These are phyloP conservation scores for Hirtodrosophila trivittata DNA, from an alignment of 2,888 invertebrate genomes.

Conservation along the genomic window DNA sequence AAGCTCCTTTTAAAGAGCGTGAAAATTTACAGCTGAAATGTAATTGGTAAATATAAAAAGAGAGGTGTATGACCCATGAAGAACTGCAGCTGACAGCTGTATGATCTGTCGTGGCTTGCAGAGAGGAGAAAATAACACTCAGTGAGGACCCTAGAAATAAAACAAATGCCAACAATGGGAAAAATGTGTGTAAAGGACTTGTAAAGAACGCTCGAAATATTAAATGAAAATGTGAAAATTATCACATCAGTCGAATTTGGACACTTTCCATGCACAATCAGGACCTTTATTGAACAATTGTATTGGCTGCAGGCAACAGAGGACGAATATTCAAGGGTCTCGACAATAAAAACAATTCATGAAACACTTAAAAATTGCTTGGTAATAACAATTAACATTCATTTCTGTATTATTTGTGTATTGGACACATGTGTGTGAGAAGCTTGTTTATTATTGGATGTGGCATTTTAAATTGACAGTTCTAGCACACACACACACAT, in stretches of 20 bases:
- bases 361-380: constrained; percentile 38
- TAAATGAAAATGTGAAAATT: constrained; percentile 1
- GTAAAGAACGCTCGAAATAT: background rate
- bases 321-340: constrained; percentile 21
- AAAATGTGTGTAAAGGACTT: background rate
- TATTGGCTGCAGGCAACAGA: constrained; percentile 6
- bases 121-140: no score
- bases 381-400: constrained; percentile 57
- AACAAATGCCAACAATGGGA: background rate
- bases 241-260: background rate
- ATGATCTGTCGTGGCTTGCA: no score
- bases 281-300: constrained; percentile 42
- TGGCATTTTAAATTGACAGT: constrained; percentile 62
- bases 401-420: constrained; percentile 31
- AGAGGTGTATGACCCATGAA: no score
- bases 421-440: constrained; percentile 19
- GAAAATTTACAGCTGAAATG: no score
- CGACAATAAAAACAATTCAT: constrained; percentile 39
- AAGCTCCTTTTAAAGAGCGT: no score
- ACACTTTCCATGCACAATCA: background rate
- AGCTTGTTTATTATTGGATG: constrained; percentile 48
- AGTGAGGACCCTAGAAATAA: background rate
- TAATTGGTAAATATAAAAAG: no score
- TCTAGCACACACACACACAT: constrained; percentile 20
- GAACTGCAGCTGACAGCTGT: no score